Base-by-base conservation (phyloP, 2,797 vertebrate species). In the Hozukius guyotensis region DNA sequence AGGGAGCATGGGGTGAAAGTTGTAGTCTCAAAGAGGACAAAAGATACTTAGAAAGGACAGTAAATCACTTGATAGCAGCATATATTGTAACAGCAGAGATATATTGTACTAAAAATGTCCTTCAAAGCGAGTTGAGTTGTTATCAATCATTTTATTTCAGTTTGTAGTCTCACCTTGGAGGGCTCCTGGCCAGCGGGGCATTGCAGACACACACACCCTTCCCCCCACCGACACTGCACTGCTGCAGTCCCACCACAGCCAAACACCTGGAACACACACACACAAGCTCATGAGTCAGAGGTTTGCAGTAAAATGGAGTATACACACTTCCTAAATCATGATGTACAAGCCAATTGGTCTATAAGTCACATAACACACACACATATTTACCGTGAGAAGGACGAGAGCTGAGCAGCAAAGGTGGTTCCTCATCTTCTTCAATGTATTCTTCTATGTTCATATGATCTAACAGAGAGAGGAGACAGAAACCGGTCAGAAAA, bases 131-230 rank as follows among this genome's bases (percentile, higher is more conserved):
- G 31, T 24, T 22, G 52, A 24, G 2, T 27, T 32, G 24, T 55
- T 14, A 59, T 71, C 3, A 29, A 34, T 72, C 1, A 32, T 38
- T 75, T 67, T 12, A 27, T 53, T 65, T 60, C 1, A 38, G 24
- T 24, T 78, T n/a, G 24, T 62, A 22, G 8, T 60, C 81, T 89
- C 87, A 99, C 98, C 95, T 91, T 90, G 2, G 87, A 79, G 5
- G 97, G 97, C 86, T 98, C 96, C 82, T 97, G 94, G 34, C 98
- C 98, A 0, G 96, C 94, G 0, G 96, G 96, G 80, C 98, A 98
- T 25, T 84, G 88, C 70, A 87, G 87, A 88, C 97, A 97, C 76
- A 66, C 92, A 91, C 91, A 92, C 9, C 74, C 93, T 80, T 89
- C 87, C 66, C 87, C 88, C 86, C 82, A 87, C 84, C 88, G 92